A percentile compares a stretch with the other conserved stretches of the same genome.
These are phyloP conservation scores for Upupa epops DNA, from an alignment of 2,113 vertebrate species.

Conservation along the genomic window DNA sequence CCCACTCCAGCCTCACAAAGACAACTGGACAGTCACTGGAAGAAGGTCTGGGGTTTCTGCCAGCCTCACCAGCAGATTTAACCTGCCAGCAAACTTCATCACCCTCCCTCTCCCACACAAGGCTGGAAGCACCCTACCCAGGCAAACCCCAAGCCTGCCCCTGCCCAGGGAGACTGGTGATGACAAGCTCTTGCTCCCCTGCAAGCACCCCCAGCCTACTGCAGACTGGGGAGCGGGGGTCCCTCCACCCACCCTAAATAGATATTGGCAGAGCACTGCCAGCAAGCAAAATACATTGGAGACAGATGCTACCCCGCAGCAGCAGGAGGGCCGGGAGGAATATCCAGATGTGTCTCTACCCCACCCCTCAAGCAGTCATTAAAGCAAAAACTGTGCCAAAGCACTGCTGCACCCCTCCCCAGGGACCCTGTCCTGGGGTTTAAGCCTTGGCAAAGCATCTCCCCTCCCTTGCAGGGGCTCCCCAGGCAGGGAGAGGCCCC, in stretches of 20 bases:
- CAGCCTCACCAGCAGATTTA: not conserved
- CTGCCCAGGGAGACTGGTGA: rapidly evolving
- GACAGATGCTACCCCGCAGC: not conserved
- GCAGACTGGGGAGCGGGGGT: rapidly evolving
- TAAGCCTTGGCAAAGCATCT: not conserved
- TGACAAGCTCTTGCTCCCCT: not conserved
- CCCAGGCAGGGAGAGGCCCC: constrained; percentile 14
- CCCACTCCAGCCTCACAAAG: not conserved
- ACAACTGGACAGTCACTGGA: not conserved
- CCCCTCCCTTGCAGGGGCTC: not conserved
- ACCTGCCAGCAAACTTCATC: not conserved
- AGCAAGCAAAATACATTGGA: not conserved
- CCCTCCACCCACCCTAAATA: not conserved
- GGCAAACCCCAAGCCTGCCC: not conserved
- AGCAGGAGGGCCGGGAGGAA: rapidly evolving
- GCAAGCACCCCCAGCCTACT: not conserved
- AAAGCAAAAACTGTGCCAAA: not conserved
- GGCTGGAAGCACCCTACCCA: not conserved
- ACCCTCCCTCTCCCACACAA: not conserved
- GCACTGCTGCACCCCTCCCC: not conserved
- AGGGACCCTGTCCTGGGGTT: not conserved
- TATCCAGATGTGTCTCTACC: not conserved
- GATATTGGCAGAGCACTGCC: not conserved
- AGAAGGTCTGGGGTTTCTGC: not conserved
- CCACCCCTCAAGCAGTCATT: not conserved